A percentile compares a stretch with the other conserved stretches of the same genome.
These are phyloP conservation scores for Ptychochromis oligacanthus DNA, from an alignment of 2,113 vertebrate genomes.

Conservation along the genomic window DNA sequence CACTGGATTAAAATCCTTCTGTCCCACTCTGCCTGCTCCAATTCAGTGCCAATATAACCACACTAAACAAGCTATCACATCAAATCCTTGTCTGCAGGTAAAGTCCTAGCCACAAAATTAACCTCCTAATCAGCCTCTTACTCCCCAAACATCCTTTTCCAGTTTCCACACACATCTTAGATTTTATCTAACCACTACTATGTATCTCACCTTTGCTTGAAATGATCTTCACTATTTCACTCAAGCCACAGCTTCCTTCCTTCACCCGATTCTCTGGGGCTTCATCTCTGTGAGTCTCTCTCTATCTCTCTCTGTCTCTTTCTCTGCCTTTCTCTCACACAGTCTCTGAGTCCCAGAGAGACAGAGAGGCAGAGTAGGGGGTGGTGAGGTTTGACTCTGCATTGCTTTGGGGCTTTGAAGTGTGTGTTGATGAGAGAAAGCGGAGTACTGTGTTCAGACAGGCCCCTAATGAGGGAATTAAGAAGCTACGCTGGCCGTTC, in stretches of 20 bases:
- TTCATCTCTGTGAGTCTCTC: conserved; percentile 56
- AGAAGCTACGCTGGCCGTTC: conserved; percentile 87
- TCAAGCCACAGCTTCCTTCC: conserved; percentile 55
- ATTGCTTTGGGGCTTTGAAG: conserved; percentile 89
- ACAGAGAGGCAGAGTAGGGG: conserved; percentile 60
- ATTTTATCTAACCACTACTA: conserved; percentile 46
- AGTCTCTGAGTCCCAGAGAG: conserved; percentile 62
- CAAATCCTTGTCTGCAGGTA: conserved; percentile 67
- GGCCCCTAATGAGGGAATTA: conserved; percentile 95
- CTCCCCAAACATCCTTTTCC: conserved; percentile 58
- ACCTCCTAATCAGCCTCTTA: conserved; percentile 69
- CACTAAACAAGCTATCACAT: conserved; percentile 81
- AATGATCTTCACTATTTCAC: conserved; percentile 52
- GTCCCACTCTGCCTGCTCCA: conserved; percentile 67
- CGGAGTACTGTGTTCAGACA: conserved; percentile 83
- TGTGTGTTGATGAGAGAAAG: conserved; percentile 86
- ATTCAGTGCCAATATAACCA: conserved; percentile 72
- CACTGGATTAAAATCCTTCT: conserved; percentile 69
- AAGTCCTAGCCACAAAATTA: conserved; percentile 66
- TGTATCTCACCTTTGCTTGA: conserved; percentile 50
- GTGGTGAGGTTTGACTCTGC: conserved; percentile 67
- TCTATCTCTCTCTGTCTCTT: conserved; percentile 18
- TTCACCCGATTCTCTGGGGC: conserved; percentile 51
- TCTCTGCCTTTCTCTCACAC: conserved; percentile 51
- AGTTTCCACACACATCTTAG: conserved; percentile 29